Evolutionary conservation across 2,113 vertebrate genomes (phyloP).

Genomic region (Merops nubicus): DNA sequence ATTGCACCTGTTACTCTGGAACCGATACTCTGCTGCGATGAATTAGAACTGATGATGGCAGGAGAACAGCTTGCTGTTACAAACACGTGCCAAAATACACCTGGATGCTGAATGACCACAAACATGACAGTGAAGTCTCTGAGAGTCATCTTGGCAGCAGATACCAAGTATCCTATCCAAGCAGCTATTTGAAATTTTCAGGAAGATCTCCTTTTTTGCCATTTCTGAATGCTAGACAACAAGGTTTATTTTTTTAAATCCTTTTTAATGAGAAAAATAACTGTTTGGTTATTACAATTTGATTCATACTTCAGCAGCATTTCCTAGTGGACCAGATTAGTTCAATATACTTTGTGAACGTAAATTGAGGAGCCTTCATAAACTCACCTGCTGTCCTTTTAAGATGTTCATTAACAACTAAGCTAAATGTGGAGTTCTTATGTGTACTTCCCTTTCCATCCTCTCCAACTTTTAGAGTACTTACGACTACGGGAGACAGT

Average conservation of each 20-base stretch:
- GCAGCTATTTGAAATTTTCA: not conserved
- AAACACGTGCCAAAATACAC: not conserved
- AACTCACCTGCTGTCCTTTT: not conserved
- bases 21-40: not conserved
- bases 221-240: accelerated
- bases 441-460: not conserved
- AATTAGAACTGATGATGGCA: not conserved
- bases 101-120: not conserved
- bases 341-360: not conserved
- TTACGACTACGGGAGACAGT: conserved; percentile 94
- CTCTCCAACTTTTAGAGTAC: conserved; percentile 84
- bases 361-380: not conserved
- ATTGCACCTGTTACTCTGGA: not conserved
- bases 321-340: not conserved
- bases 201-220: not conserved
- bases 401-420: not conserved
- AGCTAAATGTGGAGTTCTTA: not conserved
- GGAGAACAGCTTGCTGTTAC: not conserved
- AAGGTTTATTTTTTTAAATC: not conserved
- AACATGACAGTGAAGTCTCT: not conserved
- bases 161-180: not conserved
- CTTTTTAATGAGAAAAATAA: not conserved
- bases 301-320: not conserved
- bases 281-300: not conserved
- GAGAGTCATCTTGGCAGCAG: not conserved